Percentiles rank a stretch among this genome's conserved stretches.
Conservation (phyloP, 2,888 invertebrate species). For the Polietes domitor region DNA sequence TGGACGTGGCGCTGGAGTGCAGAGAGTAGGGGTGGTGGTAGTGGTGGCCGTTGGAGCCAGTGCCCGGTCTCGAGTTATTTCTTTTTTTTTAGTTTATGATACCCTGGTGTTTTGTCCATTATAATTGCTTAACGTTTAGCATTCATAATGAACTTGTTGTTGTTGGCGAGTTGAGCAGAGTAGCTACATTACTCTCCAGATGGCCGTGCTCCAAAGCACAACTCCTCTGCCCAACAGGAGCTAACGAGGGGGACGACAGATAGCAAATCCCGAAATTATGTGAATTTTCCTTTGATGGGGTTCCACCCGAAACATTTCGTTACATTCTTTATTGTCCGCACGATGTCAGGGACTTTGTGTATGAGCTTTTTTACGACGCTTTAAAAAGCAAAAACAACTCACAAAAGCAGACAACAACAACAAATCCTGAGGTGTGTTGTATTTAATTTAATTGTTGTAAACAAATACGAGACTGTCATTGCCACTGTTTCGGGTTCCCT, state of each 20-base stretch:
- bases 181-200: not conserved
- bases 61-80: not conserved
- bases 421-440: constrained; percentile 55
- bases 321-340: not conserved
- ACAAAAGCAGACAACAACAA: not conserved
- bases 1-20: not conserved
- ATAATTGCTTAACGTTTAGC: constrained; percentile 66
- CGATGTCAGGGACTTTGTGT: constrained; percentile 4
- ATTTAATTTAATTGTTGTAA: constrained; percentile 45
- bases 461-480: constrained; percentile 12
- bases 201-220: constrained; percentile 1
- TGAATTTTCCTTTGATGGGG: constrained; percentile 8
- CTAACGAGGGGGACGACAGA: not conserved
- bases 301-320: not conserved
- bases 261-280: not conserved
- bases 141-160: constrained; percentile 60
- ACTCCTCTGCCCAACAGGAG: not conserved
- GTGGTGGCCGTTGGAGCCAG: not conserved
- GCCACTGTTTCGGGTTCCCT: not conserved
- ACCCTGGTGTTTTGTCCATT: constrained; percentile 61
- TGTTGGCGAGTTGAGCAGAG: not conserved
- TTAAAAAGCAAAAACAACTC: constrained; percentile 10
- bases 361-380: not conserved
- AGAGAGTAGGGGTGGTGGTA: too few species aligned
- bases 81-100: constrained; percentile 60